Base-by-base conservation (phyloP, 2,797 vertebrate species). In the Gymnothorax reevesii region DNA sequence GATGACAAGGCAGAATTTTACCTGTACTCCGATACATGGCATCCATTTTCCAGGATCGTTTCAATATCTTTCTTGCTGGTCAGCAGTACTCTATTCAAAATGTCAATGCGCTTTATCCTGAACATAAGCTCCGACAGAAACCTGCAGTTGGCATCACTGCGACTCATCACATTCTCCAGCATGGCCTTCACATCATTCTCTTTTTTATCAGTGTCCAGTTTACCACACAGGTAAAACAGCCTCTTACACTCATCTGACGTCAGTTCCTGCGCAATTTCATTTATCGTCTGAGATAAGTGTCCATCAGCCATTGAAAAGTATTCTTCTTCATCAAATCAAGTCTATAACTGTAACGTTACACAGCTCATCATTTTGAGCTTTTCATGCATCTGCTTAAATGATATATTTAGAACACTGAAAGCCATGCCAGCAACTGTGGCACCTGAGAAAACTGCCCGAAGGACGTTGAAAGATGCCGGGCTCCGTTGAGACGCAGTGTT, bases 21-120 rank as follows among this genome's bases (percentile, higher is more conserved):
- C 98, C 97, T 98, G 93, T 97, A 99, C 83, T 91, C 93, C 0
- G 97, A 94, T 55, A 99, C 83, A 7, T 93, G 84, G 8, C 83
- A 91, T 49, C 86, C 83, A n/a, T 83, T 87, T n/a, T 12, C 59
- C 84, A 97, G 89, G 33, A 88, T 55, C 55, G 86, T 89, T 91
- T 98, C 97, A 84, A 95, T 94, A 0, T 93, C 64, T 0, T 57
- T 86, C 57, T 87, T 96, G 90, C 90, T 96, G 80, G 89, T 92
- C 17, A 95, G 91, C 84, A 95, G 91, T 49, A 97, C 88, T 25
- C 87, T 92, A 59, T 90, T 96, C 60, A 99, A 92, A 86, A 99
- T 93, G 83, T 99, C 98, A 86, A 96, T 97, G 0, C 98, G 96
- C 66, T 92, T 95, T 59, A 98, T 88, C 57, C 92, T 93, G 85